phyloP scores from a whole-genome alignment of 2,888 invertebrate species.

The Disparrhopalites patrizii region DNA sequence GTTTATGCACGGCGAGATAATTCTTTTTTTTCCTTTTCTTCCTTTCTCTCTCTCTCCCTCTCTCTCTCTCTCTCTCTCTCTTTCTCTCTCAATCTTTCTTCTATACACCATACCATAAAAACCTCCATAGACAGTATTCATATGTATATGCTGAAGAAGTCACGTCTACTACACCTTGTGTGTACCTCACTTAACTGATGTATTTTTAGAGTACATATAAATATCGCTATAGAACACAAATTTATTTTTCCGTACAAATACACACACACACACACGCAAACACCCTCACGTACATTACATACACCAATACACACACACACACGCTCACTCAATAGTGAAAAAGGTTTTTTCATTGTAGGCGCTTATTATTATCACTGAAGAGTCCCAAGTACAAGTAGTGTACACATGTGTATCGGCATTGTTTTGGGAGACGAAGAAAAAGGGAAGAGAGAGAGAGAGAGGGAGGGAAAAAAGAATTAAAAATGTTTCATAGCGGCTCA shows the following conservation, averaged over 20 bases:
- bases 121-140: background rate
- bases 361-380: too few relatives aligned
- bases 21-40: conserved; percentile 6
- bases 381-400: background rate
- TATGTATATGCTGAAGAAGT: background rate
- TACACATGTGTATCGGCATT: background rate
- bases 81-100: background rate
- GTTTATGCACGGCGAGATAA: conserved; percentile 4
- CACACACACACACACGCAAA: background rate
- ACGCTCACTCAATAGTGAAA: too few relatives aligned
- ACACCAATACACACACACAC: too few relatives aligned
- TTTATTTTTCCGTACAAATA: background rate
- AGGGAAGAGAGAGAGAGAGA: background rate
- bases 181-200: background rate
- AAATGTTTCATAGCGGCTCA: background rate
- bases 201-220: background rate
- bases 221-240: too few relatives aligned
- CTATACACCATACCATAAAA: background rate
- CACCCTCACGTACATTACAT: background rate
- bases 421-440: background rate
- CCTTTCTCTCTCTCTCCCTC: background rate
- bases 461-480: background rate
- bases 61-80: background rate
- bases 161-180: background rate
- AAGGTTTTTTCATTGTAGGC: too few relatives aligned